Conservation (phyloP, 2,888 invertebrate genomes). For the Subacronicta megacephala region DNA sequence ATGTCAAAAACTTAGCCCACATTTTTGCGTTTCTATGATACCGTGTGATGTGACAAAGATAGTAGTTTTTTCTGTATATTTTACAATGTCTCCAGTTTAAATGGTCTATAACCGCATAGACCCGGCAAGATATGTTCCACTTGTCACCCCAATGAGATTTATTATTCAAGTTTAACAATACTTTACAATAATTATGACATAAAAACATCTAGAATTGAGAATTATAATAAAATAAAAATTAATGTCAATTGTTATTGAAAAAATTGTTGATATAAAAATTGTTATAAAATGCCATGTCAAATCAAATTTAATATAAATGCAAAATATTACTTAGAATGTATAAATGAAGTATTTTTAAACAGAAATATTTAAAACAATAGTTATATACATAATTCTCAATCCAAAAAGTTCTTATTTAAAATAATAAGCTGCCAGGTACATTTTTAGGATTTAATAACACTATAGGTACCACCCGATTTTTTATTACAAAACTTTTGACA, state of each 20-base stretch:
- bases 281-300: neutral
- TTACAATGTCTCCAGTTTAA: neutral
- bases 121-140: slow-evolving; percentile 15
- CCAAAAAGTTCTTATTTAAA: slow-evolving; percentile 5
- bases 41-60: neutral
- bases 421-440: slow-evolving; percentile 12
- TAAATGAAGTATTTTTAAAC: neutral
- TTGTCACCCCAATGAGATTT: slow-evolving; percentile 17
- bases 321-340: neutral
- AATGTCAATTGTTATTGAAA: neutral
- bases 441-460: neutral
- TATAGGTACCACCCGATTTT: slow-evolving; percentile 1
- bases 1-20: too few species aligned
- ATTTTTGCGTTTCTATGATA: neutral
- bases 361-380: neutral
- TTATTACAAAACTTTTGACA: neutral
- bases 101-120: neutral
- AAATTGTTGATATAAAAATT: neutral
- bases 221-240: neutral
- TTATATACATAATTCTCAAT: neutral
- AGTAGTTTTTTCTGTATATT: neutral
- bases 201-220: slow-evolving; percentile 3
- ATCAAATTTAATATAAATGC: slow-evolving; percentile 2
- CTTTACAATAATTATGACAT: neutral
- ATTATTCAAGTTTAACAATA: slow-evolving; percentile 11